phyloP scores from a whole-genome alignment of 2,888 invertebrate species.

The Hyalella azteca region DNA sequence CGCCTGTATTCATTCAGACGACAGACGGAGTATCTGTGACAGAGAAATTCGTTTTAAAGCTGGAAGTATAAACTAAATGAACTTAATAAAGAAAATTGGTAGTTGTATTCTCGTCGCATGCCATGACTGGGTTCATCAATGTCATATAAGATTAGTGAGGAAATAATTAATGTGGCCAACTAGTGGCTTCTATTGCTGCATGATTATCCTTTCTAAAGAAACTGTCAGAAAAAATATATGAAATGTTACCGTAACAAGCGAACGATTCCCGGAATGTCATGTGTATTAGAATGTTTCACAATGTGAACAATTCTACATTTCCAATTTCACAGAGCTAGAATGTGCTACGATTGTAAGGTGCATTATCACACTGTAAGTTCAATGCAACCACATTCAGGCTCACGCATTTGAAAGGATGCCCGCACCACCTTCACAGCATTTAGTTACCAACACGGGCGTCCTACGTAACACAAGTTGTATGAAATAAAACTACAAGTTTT shows the following conservation, averaged over 20 bases:
- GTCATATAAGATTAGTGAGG: background rate
- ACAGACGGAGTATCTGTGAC: conserved; percentile 48
- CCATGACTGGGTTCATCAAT: background rate
- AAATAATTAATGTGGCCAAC: background rate
- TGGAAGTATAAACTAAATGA: background rate
- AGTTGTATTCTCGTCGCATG: background rate
- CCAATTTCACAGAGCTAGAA: background rate
- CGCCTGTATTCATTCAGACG: conserved; percentile 48
- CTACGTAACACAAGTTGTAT: background rate
- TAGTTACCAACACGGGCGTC: background rate
- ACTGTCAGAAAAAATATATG: too few species aligned
- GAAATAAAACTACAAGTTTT: conserved; percentile 57
- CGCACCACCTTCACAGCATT: background rate
- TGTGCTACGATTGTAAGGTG: too few species aligned
- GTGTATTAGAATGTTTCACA: too few species aligned
- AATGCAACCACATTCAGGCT: background rate
- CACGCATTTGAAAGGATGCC: background rate
- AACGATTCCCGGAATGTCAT: too few species aligned
- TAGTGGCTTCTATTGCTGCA: background rate
- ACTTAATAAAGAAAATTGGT: background rate
- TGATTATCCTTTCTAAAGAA: background rate
- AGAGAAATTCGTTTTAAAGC: background rate
- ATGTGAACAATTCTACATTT: too few species aligned
- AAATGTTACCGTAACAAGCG: too few species aligned
- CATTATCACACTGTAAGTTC: background rate